Conservation (phyloP, 2,888 invertebrate species). For the Drosophila mayaguana region DNA sequence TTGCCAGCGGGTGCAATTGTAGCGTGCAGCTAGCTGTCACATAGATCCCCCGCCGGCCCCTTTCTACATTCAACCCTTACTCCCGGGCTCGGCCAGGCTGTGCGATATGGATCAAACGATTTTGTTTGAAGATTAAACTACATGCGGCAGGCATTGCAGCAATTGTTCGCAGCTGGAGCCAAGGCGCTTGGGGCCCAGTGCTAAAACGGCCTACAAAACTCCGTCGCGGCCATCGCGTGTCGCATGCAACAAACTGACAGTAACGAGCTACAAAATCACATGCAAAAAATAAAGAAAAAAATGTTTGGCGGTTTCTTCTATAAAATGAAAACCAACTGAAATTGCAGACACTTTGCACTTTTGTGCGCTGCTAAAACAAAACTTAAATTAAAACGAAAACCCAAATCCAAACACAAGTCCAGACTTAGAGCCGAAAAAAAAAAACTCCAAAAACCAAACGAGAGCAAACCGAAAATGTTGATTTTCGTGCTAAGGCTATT, state of each 20-base stretch:
- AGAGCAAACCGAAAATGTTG: constrained; percentile 64
- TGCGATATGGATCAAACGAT: constrained; percentile 79
- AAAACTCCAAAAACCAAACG: constrained; percentile 23
- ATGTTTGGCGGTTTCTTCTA: constrained; percentile 4
- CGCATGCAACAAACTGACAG: constrained; percentile 75
- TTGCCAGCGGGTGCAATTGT: constrained; percentile 62
- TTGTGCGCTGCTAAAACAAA: constrained; percentile 59
- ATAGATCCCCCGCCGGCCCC: constrained; percentile 4
- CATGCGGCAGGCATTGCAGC: constrained; percentile 51
- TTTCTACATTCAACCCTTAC: constrained; percentile 3
- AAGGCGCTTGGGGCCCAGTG: constrained; percentile 1
- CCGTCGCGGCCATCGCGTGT: constrained; percentile 62
- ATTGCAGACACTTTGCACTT: constrained; percentile 76
- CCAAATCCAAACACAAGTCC: not conserved
- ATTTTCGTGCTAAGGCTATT: constrained; percentile 59
- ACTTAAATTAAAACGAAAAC: constrained; percentile 75
- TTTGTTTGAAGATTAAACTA: constrained; percentile 77
- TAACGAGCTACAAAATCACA: constrained; percentile 40
- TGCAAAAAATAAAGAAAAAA: constrained; percentile 14
- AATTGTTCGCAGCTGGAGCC: constrained; percentile 35
- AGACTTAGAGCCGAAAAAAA: constrained; percentile 1
- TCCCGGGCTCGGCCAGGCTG: constrained; percentile 14
- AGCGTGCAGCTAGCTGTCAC: constrained; percentile 42
- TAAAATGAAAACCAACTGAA: constrained; percentile 35
- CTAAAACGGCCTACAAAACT: constrained; percentile 61